Base-by-base conservation (phyloP, 2,888 invertebrate species). In the Ferdinandea cuprea region DNA sequence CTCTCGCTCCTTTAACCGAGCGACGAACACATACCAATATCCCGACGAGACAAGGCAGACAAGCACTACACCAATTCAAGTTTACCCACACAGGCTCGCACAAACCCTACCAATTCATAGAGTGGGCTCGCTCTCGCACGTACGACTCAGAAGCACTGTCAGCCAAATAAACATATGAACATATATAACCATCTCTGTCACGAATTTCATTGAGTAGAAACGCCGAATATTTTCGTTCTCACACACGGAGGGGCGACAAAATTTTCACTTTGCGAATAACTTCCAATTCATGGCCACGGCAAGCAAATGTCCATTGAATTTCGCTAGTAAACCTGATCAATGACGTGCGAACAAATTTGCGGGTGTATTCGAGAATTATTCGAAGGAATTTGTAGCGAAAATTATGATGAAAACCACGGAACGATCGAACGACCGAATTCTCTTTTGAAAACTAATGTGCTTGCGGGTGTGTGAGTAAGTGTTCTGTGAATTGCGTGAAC, bases 141-240 rank as follows among this genome's bases (percentile, higher is more conserved):
- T 5, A 30, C 8, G 15, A 72, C 17, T 68, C 35, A 68, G 68
- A 68, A 37, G 63, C 58, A 76, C 17, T 81, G 50, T 52, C 21
- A 65, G 44, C 83, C 83, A 83, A 78, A 78, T 83, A 83, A 83
- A 83, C 83, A 83, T 68, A 72, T 68, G 78, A 78, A 58, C 48
- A 68, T 11, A 3, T 83, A 83, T 78, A 83, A 73, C 66, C 68
- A 83, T 78, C 83, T 83, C 83, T 83, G 72, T 83, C 68, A 68
- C 19, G 50, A 52, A 83, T 73, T 83, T 78, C 83, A 78, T 78
- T 78, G 83, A 83, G 71, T 63, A 83, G 68, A 78, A 83, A 83
- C 72, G 83, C 83, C 83, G 83, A 73, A 78, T 83, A 83, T 83
- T 78, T 83, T 83, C 78, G 58, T 83, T 83, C 72, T 83, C 78